phyloP scores from a whole-genome alignment of 2,888 invertebrate genomes.

The Orthonevra nobilis region DNA sequence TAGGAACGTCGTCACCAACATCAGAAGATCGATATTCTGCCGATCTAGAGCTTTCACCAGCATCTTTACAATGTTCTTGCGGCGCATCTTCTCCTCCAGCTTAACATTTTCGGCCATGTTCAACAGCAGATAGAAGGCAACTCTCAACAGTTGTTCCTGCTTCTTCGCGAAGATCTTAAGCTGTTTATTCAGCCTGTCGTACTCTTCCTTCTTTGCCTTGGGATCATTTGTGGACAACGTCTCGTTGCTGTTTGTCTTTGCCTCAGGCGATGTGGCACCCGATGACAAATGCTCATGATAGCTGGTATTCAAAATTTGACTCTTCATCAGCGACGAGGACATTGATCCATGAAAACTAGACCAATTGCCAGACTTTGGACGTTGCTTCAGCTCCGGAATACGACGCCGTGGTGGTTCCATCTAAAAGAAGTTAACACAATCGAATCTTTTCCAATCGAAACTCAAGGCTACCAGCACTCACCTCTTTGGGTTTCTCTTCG shows the following conservation, averaged over 20 bases:
- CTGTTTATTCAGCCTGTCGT: slow-evolving; percentile 89
- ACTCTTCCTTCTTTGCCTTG: slow-evolving; percentile 84
- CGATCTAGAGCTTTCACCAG: slow-evolving; percentile 93
- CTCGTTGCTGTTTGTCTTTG: slow-evolving; percentile 78
- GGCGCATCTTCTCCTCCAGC: slow-evolving; percentile 98
- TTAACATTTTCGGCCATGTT: slow-evolving; percentile 97
- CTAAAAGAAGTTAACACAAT: too few relatives aligned
- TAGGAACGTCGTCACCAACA: slow-evolving; percentile 94
- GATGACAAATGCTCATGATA: slow-evolving; percentile 84
- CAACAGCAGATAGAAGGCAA: slow-evolving; percentile 94
- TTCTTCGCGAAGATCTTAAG: slow-evolving; percentile 91
- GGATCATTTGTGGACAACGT: slow-evolving; percentile 78
- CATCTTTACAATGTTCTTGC: slow-evolving; percentile 93
- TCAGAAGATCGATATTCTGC: slow-evolving; percentile 92
- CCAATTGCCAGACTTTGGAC: slow-evolving; percentile 90
- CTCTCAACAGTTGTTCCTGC: slow-evolving; percentile 95
- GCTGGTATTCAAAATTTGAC: slow-evolving; percentile 84
- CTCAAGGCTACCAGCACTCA: slow-evolving; percentile 39
- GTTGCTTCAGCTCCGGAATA: slow-evolving; percentile 87
- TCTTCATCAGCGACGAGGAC: slow-evolving; percentile 81
- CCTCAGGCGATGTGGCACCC: slow-evolving; percentile 77
- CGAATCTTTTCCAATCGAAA: background rate
- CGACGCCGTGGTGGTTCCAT: slow-evolving; percentile 85
- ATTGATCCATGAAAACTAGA: slow-evolving; percentile 80
- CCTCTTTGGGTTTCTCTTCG: slow-evolving; percentile 80